phyloP scores from a whole-genome alignment of 2,888 invertebrate species.

The Pseudococcus longispinus region DNA sequence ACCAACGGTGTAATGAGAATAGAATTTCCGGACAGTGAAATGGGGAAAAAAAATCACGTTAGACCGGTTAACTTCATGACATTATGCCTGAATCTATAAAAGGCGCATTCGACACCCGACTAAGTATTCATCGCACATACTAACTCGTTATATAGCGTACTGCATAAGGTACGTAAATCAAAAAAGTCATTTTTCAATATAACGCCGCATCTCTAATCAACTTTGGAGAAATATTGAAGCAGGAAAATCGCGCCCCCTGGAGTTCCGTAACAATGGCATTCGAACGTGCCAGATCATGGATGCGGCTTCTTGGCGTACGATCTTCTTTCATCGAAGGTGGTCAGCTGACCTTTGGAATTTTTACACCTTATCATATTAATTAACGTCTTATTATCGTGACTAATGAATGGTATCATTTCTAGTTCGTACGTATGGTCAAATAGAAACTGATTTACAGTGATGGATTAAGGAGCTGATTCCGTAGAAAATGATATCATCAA shows the following conservation, averaged over 20 bases:
- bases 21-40: conserved; percentile 42
- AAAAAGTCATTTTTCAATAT: conserved; percentile 54
- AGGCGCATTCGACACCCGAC: background rate
- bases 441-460: background rate
- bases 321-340: conserved; percentile 8
- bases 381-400: conserved; percentile 16
- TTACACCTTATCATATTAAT: conserved; percentile 6
- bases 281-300: background rate
- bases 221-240: background rate
- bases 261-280: background rate
- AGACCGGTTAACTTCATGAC: conserved; percentile 42
- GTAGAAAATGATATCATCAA: background rate
- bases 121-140: conserved; percentile 38
- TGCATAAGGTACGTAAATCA: conserved; percentile 48
- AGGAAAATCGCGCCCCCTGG: conserved; percentile 46
- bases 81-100: conserved; percentile 40
- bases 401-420: background rate
- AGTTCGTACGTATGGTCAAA: background rate
- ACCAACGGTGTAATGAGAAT: conserved; percentile 9
- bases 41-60: background rate
- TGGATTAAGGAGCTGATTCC: background rate
- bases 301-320: background rate
- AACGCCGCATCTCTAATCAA: conserved; percentile 48
- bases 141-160: conserved; percentile 1
- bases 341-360: conserved; percentile 14